phyloP scores from a whole-genome alignment of 2,113 vertebrate species.

The Petroica traversi region DNA sequence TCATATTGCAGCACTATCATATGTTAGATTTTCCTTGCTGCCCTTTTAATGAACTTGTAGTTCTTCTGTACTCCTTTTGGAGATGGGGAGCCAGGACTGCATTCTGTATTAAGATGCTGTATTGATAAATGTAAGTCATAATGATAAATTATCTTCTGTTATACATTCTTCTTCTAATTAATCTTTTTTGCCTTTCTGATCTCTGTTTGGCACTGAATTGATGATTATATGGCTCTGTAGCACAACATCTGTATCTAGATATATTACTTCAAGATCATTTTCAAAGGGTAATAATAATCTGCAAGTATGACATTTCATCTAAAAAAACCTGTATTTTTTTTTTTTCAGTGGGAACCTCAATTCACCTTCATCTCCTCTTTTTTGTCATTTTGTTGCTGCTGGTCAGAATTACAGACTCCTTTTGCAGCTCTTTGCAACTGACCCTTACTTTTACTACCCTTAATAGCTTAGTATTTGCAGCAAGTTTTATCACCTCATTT shows the following conservation, averaged over 20 bases:
- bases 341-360: neutral
- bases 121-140: neutral
- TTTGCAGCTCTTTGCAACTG: neutral
- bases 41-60: no score
- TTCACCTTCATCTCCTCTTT: neutral
- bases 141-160: neutral
- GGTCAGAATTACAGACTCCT: neutral
- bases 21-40: neutral
- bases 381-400: neutral
- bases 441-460: slow-evolving; percentile 16
- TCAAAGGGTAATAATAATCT: neutral
- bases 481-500: slow-evolving; percentile 34
- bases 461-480: neutral
- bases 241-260: neutral
- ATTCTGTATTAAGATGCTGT: neutral
- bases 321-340: neutral
- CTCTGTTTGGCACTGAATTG: neutral
- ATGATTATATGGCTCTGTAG: neutral
- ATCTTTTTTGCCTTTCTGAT: neutral
- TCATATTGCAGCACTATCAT: neutral
- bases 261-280: neutral
- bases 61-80: neutral
- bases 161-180: neutral
- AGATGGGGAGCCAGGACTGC: neutral
- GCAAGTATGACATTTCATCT: neutral